Conservation (phyloP, 1,140 invertebrate genomes). For the Hormaphis cornu region DNA sequence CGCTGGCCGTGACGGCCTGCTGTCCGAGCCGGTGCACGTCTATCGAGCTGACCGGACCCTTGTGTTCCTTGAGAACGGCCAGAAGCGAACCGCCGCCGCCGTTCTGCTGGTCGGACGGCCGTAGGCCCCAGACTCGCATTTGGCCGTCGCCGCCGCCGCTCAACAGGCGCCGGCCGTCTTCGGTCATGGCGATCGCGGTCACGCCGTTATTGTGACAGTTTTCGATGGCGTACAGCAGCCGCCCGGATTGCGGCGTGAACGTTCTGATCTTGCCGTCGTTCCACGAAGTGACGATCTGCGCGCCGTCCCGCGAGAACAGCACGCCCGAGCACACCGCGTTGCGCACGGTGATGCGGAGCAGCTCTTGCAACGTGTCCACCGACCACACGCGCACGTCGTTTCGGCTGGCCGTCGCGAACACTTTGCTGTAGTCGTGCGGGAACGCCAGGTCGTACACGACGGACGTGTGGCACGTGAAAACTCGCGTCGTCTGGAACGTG, state of each 20-base stretch:
- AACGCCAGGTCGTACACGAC: constrained; percentile 73
- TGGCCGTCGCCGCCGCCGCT: constrained; percentile 85
- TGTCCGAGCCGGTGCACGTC: constrained; percentile 62
- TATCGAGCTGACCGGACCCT: constrained; percentile 71
- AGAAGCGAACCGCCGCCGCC: constrained; percentile 53
- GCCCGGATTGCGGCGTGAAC: constrained; percentile 72
- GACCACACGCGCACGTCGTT: constrained; percentile 81
- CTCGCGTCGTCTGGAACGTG: constrained; percentile 54
- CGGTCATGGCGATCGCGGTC: constrained; percentile 62
- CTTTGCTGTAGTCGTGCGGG: constrained; percentile 64
- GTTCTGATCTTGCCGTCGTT: constrained; percentile 78
- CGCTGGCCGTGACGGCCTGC: constrained; percentile 74
- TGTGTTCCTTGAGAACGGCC: constrained; percentile 77
- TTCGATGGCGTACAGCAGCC: constrained; percentile 65
- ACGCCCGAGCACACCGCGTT: constrained; percentile 76
- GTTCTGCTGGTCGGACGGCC: no score
- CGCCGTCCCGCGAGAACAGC: constrained; percentile 66
- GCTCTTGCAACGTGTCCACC: constrained; percentile 59
- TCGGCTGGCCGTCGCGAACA: constrained; percentile 75
- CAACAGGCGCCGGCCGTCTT: constrained; percentile 57
- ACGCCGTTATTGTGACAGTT: constrained; percentile 82
- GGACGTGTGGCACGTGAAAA: constrained; percentile 71
- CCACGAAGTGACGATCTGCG: constrained; percentile 56
- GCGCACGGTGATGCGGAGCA: constrained; percentile 68
- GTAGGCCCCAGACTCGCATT: constrained; percentile 65